Evolutionary conservation across 2,888 invertebrate species (phyloP).

Genomic region (Lacanobia oleracea): DNA sequence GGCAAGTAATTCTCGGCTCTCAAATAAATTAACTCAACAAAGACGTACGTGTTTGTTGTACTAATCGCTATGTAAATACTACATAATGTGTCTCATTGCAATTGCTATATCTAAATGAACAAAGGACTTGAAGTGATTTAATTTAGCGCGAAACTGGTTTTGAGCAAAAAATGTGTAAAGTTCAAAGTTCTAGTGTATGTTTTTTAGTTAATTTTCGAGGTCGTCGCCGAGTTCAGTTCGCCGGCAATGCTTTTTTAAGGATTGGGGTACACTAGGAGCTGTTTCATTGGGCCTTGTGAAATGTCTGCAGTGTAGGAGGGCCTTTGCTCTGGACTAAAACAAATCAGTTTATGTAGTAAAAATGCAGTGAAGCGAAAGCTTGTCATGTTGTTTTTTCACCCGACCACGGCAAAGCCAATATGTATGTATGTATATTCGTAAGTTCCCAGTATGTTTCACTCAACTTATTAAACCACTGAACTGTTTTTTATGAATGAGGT

Average conservation of each 20-base stretch:
- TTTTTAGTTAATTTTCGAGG: slow-evolving; percentile 81
- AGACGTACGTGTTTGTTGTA: slow-evolving; percentile 49
- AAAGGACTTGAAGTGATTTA: slow-evolving; percentile 74
- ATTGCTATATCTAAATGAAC: slow-evolving; percentile 66
- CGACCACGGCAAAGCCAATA: too few relatives aligned
- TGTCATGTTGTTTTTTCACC: too few relatives aligned
- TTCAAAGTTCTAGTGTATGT: slow-evolving; percentile 81
- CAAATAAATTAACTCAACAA: slow-evolving; percentile 48
- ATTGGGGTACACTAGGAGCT: slow-evolving; percentile 62
- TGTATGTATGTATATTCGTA: too few relatives aligned
- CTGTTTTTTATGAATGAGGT: too few relatives aligned
- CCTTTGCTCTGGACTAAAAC: neutral
- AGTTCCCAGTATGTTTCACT: too few relatives aligned
- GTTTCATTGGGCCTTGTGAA: slow-evolving; percentile 5
- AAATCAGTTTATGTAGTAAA: too few relatives aligned
- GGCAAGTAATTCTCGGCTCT: slow-evolving; percentile 24
- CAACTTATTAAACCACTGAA: too few relatives aligned
- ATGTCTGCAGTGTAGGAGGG: neutral
- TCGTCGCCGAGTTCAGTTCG: slow-evolving; percentile 74
- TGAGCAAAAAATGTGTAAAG: slow-evolving; percentile 79
- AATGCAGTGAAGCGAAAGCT: too few relatives aligned
- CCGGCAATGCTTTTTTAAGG: slow-evolving; percentile 71
- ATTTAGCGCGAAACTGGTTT: slow-evolving; percentile 75
- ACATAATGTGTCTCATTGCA: slow-evolving; percentile 46
- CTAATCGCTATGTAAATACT: slow-evolving; percentile 56